Conservation (phyloP, 2,888 invertebrate genomes). For the Empis livida region DNA sequence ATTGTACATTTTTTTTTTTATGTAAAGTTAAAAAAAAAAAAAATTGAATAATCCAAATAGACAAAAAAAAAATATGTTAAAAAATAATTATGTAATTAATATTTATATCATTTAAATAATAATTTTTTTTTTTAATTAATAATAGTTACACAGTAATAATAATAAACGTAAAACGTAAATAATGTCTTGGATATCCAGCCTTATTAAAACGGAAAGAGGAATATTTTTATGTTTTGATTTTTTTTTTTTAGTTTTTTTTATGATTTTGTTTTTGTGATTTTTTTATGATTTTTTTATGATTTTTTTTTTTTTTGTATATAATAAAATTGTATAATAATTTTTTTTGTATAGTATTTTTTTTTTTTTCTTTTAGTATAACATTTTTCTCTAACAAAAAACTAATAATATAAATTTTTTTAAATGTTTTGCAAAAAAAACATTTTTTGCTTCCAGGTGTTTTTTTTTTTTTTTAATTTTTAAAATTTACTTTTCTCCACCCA, state of each 20-base stretch:
- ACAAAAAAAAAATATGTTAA: no score
- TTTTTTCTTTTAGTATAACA: slow-evolving; percentile 9
- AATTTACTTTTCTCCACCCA: slow-evolving; percentile 2
- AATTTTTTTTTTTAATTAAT: no score
- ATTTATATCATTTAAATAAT: no score
- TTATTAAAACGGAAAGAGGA: slow-evolving; percentile 23
- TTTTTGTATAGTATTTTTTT: slow-evolving; percentile 10
- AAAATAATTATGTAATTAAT: no score
- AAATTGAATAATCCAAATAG: no score
- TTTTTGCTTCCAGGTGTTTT: slow-evolving; percentile 1
- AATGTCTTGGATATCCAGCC: slow-evolving; percentile 39
- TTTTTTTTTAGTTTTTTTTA: slow-evolving; percentile 2
- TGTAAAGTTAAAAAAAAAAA: no score
- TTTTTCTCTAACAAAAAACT: no score
- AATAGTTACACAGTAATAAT: no score
- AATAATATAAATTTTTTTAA: background rate
- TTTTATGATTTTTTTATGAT: slow-evolving; percentile 6
- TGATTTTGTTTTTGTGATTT: slow-evolving; percentile 7
- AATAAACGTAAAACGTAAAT: slow-evolving; percentile 14
- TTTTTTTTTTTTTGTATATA: slow-evolving; percentile 8
- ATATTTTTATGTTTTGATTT: slow-evolving; percentile 9
- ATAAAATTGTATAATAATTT: slow-evolving; percentile 6
- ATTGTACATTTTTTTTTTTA: no score
- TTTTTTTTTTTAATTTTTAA: no score
- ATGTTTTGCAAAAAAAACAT: slow-evolving; percentile 11